Evolutionary conservation across 2,888 invertebrate species (phyloP), one percentile per base, ranked within the genome.

Genomic region (Caenorhabditis sp.): DNA sequence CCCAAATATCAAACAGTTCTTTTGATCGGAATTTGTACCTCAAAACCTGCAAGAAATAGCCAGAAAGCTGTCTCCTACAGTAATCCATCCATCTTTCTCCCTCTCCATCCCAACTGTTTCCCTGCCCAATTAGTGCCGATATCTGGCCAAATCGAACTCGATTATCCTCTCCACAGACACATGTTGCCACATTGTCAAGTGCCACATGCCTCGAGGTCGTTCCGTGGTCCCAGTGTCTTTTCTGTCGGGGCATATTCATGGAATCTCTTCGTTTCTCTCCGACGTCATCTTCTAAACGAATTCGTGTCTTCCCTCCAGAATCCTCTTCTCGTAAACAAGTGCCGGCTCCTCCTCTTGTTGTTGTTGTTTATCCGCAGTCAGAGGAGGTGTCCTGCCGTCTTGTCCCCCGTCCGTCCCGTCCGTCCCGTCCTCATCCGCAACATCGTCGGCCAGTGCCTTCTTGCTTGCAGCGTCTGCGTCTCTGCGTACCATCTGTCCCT

Each of bases 401-500:
- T 13, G 11, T 6, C 20, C 18, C 18, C 40, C 47, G n/a, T 32
- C 32, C 32, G 47, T 18, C 18, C 47, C 24, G 44, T 70, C 53
- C 71, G 11, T n/a, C n/a, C n/a, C n/a, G n/a, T n/a, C n/a, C 13
- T 40, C 71, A 28, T 47, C 32, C 32, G 67, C 65, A 74, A 65
- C 65, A 74, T 65, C 62, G 51, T 64, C n/a, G n/a, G n/a, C n/a
- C n/a, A n/a, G n/a, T n/a, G n/a, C n/a, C n/a, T n/a, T 61, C 53
- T 47, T 24, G 22, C 64, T 51, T n/a, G n/a, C 50, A 8, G 28
- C 50, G 26, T 68, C 67, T 61, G 9, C 22, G 53, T 44, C 56
- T 55, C 70, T 64, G 26, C 60, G 67, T 61, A 65, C 67, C 74
- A 74, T 67, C 74, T 74, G 74, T n/a, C 56, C 61, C 37, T 32